Evolutionary conservation across 23 tunicate genomes (phyloP), one percentile per base, ranked within the genome.

Genomic region (Styela clava): DNA sequence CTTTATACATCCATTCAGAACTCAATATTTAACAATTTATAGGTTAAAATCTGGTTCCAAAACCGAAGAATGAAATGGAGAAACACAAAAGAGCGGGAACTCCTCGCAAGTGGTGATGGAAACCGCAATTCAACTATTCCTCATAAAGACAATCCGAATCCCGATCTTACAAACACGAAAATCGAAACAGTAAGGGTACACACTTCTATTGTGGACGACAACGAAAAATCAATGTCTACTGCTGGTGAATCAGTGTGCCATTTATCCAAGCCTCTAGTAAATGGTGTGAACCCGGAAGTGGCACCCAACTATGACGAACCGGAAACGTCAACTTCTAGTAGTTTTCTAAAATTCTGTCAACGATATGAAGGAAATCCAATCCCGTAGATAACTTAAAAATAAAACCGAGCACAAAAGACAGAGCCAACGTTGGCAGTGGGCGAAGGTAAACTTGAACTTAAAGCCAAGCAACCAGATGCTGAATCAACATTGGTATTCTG

Each of bases 21-120:
- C n/a, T n/a, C n/a, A n/a, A n/a, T n/a, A n/a, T n/a, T n/a, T n/a
- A n/a, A n/a, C n/a, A n/a, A 44, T 44, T 5, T 44, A 12, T 79
- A 94, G 93, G 98, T 94, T 2, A 94, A 94, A 73, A 88, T 94
- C 20, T 94, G 98, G 98, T 94, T 94, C 68, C 98, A 94, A 74
- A 94, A 94, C 52, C 86, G 98, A 52, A 69, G 98, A 78, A 94
- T 94, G 98, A 94, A 94, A 82, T 94, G 97, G 97, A 63, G 97
- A 35, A 91, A 86, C 56, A 61, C 89, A 16, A 79, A 85, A 62
- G 89, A 85, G 61, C 84, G 89, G 31, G 78, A 85, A 69, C 71
- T 85, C 36, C 74, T 85, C 64, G 32, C 68, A n/a, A 56, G 56
- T 30, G 81, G 69, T 18, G 81, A 63, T 69, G 69, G 69, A 35